phyloP scores from a whole-genome alignment of 2,797 vertebrate species.

The Gymnoscopelus braueri region DNA sequence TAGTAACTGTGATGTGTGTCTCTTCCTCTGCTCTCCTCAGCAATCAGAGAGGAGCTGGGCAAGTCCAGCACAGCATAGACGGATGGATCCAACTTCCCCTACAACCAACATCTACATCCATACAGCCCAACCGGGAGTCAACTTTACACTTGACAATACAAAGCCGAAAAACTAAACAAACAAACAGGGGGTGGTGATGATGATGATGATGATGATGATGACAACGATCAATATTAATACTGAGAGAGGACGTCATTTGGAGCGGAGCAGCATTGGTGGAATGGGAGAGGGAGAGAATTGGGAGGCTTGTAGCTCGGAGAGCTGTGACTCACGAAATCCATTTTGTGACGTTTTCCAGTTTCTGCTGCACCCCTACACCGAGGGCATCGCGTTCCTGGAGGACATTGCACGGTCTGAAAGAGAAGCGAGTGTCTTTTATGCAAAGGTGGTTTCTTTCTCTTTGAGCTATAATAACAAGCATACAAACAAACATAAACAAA shows the following conservation, averaged over 20 bases:
- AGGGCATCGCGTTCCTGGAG: constrained; percentile 64
- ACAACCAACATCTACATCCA: constrained; percentile 67
- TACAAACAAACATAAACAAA: constrained; percentile 37
- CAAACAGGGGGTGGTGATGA: constrained; percentile 23
- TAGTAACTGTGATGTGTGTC: background rate
- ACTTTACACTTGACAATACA: constrained; percentile 75
- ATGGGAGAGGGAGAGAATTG: constrained; percentile 69
- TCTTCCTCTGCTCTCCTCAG: constrained; percentile 73
- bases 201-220: constrained; percentile 33
- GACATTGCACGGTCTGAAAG: constrained; percentile 80
- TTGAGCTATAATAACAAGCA: constrained; percentile 61
- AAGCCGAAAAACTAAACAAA: constrained; percentile 63
- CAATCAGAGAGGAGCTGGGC: constrained; percentile 97
- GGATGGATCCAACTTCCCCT: constrained; percentile 61
- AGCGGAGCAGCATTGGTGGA: constrained; percentile 47
- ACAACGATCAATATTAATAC: constrained; percentile 59
- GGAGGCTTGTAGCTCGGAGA: constrained; percentile 75
- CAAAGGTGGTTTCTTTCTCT: constrained; percentile 83
- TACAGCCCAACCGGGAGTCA: constrained; percentile 70
- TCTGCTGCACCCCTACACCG: constrained; percentile 65
- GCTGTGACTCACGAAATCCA: constrained; percentile 54
- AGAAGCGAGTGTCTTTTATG: constrained; percentile 85
- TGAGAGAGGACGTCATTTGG: constrained; percentile 56
- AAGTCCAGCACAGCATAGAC: constrained; percentile 93
- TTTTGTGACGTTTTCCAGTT: constrained; percentile 71